Conservation (phyloP, 1,140 invertebrate species). For the Coptotermes formosanus region DNA sequence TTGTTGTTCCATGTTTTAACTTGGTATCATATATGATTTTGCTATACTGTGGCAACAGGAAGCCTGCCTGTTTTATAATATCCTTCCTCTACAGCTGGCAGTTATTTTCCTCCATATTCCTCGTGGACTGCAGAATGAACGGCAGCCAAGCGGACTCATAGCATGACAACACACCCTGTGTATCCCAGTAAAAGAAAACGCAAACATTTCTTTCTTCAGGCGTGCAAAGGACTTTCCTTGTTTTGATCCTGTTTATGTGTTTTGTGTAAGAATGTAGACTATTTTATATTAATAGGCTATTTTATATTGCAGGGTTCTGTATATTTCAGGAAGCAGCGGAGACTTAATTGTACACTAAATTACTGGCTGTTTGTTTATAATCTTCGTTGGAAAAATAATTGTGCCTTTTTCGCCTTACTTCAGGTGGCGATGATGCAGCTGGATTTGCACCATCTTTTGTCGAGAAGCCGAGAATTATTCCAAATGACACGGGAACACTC, state of each 20-base stretch:
- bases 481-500: slow-evolving; percentile 91
- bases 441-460: slow-evolving; percentile 92
- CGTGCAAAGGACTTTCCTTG: neutral
- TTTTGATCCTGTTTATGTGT: neutral
- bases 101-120: neutral
- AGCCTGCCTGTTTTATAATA: neutral
- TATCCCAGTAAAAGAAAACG: neutral
- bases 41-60: neutral
- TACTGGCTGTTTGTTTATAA: neutral
- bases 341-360: neutral
- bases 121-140: neutral
- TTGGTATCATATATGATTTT: neutral
- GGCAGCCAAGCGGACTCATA: neutral
- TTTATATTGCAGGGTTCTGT: no score
- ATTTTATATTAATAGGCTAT: no score
- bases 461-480: slow-evolving; percentile 96
- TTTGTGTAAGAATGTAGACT: neutral
- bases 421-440: slow-evolving; percentile 83
- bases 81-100: slow-evolving; percentile 3
- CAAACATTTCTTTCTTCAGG: neutral
- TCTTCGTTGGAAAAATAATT: no score
- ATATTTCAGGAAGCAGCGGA: neutral
- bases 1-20: neutral
- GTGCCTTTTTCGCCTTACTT: slow-evolving; percentile 45
- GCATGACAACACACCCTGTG: neutral